Percentiles rank a stretch among this genome's conserved stretches.
phyloP scores from a whole-genome alignment of 2,797 vertebrate genomes.

The Falco columbarius region DNA sequence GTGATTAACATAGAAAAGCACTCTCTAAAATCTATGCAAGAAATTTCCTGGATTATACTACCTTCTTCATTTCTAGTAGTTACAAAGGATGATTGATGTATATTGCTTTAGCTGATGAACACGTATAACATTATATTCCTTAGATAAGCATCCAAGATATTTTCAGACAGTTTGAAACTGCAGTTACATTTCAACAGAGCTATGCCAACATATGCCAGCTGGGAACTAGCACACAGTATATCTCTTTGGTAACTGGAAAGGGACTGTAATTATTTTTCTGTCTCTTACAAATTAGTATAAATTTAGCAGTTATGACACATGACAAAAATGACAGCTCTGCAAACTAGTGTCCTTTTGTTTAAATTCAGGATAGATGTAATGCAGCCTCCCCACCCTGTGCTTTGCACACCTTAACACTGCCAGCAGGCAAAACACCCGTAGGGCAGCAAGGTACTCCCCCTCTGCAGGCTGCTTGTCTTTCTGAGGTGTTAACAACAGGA shows the following conservation, averaged over 20 bases:
- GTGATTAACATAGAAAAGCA: constrained; percentile 56
- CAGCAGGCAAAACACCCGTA: not conserved
- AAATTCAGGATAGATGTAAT: not conserved
- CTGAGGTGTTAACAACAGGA: not conserved
- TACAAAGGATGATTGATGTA: constrained; percentile 40
- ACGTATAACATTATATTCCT: not conserved
- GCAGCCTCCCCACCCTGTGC: not conserved
- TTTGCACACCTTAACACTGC: not conserved
- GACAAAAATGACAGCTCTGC: not conserved
- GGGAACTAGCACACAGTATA: not conserved
- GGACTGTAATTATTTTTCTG: not conserved
- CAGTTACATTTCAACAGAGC: constrained; percentile 28
- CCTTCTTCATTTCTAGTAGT: constrained; percentile 21
- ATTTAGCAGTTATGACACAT: not conserved
- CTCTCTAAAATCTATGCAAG: constrained; percentile 15
- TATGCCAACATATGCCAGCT: constrained; percentile 23
- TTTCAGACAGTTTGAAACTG: constrained; percentile 31
- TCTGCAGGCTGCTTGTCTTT: not conserved
- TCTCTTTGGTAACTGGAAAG: constrained; percentile 25
- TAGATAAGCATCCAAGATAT: constrained; percentile 27
- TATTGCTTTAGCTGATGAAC: constrained; percentile 47
- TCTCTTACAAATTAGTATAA: not conserved
- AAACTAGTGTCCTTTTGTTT: not conserved
- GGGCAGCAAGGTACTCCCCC: not conserved
- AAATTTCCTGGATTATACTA: constrained; percentile 32